Conservation (phyloP, 1,140 invertebrate species). For the Sycophila sp. region DNA sequence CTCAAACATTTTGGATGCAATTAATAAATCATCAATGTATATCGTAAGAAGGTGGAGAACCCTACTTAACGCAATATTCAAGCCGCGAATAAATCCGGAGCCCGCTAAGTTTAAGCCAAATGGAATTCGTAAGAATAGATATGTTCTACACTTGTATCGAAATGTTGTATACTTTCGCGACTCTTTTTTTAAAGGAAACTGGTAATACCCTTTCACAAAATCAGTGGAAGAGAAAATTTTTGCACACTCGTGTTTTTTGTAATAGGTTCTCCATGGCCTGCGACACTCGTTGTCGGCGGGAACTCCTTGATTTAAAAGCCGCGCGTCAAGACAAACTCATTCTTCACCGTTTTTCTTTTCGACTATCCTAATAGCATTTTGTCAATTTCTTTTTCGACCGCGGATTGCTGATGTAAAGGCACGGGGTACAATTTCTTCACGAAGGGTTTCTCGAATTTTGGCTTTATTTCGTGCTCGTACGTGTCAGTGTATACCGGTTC, state of each 20-base stretch:
- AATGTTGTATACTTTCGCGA: too few species aligned
- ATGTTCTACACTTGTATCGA: too few species aligned
- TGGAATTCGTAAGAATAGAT: too few species aligned
- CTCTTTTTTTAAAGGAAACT: too few species aligned
- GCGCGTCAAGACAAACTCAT: constrained; percentile 52
- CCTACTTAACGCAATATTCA: not conserved
- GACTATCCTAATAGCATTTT: constrained; percentile 45
- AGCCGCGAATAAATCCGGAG: constrained; percentile 46
- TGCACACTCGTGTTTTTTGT: too few species aligned
- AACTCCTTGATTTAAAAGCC: constrained; percentile 20
- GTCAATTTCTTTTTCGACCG: not conserved
- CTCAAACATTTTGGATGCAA: not conserved
- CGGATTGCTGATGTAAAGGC: not conserved
- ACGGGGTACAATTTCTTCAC: not conserved
- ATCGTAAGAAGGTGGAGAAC: too few species aligned
- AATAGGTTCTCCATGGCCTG: constrained; percentile 16
- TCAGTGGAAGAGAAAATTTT: constrained; percentile 32
- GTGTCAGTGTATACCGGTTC: not conserved
- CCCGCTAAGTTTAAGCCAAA: constrained; percentile 55
- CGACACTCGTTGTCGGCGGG: constrained; percentile 29
- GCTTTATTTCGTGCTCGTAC: not conserved
- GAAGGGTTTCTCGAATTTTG: not conserved
- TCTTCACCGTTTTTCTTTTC: constrained; percentile 46
- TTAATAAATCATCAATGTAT: too few species aligned
- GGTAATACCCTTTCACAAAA: constrained; percentile 51